Evolutionary conservation across 2,797 vertebrate genomes (phyloP).

Genomic region (Trachurus trachurus): DNA sequence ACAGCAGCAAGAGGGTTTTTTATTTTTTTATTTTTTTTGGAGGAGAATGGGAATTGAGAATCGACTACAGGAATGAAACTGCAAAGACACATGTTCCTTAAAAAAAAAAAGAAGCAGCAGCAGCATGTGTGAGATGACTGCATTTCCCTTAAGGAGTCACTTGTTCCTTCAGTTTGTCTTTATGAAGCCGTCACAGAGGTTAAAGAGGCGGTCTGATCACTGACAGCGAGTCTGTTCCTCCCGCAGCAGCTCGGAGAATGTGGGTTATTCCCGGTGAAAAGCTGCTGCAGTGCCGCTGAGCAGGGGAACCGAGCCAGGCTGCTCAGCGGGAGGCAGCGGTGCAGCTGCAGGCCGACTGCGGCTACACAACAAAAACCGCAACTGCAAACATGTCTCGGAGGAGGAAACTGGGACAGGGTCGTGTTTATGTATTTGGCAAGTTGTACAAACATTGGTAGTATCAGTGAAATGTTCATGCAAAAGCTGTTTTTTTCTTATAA

Average conservation of each 20-base stretch:
- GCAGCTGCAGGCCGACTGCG: not conserved
- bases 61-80: slow-evolving; percentile 10
- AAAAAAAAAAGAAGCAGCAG: not conserved
- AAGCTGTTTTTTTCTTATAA: too few species aligned
- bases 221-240: not conserved
- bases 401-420: not conserved
- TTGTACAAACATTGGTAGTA: not conserved
- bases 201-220: slow-evolving; percentile 13
- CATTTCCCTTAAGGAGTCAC: not conserved
- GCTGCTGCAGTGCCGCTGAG: slow-evolving; percentile 21
- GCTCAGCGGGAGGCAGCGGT: not conserved
- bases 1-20: not conserved
- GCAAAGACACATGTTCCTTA: slow-evolving; percentile 19
- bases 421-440: not conserved
- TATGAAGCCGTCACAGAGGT: slow-evolving; percentile 26
- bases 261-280: slow-evolving; percentile 5
- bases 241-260: not conserved
- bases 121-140: too few species aligned
- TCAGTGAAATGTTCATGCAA: not conserved
- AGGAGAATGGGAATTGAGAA: not conserved
- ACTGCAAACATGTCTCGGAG: not conserved
- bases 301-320: not conserved
- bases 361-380: not conserved
- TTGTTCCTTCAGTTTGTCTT: slow-evolving; percentile 35
- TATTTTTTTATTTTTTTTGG: not conserved